phyloP scores from a whole-genome alignment of 2,797 vertebrate genomes.

The Leontopithecus rosalia region DNA sequence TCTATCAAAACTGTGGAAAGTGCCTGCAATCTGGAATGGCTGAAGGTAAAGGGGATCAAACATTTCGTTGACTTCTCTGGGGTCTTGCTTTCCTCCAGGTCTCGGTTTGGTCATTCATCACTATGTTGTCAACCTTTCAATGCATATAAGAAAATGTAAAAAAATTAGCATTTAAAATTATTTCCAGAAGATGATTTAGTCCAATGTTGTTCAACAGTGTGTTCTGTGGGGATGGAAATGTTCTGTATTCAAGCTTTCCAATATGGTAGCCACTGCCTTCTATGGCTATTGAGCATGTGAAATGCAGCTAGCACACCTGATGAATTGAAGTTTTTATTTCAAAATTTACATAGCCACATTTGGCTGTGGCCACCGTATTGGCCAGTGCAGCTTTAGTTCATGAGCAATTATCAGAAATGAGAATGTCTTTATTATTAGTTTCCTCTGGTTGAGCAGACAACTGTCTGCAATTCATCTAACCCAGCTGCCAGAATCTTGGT shows the following conservation, averaged over 20 bases:
- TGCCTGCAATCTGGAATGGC: background rate
- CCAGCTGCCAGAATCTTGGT: background rate
- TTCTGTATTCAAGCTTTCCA: background rate
- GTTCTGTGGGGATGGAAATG: background rate
- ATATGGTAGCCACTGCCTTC: background rate
- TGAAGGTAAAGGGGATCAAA: background rate
- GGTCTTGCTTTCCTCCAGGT: background rate
- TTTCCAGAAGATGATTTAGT: background rate
- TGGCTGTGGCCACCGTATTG: background rate
- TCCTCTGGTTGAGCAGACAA: background rate
- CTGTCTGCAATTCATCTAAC: background rate
- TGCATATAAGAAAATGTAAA: background rate
- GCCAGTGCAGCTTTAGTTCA: too few species aligned
- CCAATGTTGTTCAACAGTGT: background rate
- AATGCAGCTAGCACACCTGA: background rate
- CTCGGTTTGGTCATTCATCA: background rate
- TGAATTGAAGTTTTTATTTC: background rate
- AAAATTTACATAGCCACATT: background rate
- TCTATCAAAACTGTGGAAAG: background rate
- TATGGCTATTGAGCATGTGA: background rate
- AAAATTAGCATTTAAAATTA: background rate
- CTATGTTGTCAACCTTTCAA: background rate
- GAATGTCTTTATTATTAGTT: background rate
- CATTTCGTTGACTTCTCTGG: background rate
- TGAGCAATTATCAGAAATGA: background rate